Percentiles rank a stretch among this genome's conserved stretches.
These are phyloP conservation scores for Oedothorax gibbosus DNA, from an alignment of 1,140 invertebrate species.

Conservation along the genomic window DNA sequence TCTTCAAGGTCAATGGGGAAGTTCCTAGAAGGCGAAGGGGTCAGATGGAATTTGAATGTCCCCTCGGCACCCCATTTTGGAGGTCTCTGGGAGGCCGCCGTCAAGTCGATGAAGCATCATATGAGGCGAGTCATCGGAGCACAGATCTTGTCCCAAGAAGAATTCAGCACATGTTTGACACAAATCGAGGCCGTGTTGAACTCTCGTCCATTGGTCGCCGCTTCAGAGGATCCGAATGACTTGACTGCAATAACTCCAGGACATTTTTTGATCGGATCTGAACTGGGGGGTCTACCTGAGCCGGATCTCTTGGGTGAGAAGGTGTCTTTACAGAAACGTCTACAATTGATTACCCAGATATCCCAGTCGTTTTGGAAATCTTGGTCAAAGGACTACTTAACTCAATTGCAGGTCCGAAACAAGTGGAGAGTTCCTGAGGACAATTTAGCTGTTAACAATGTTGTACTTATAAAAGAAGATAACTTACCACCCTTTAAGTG, in stretches of 20 bases:
- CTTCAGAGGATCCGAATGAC: slow-evolving; percentile 47
- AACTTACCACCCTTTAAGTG: not conserved
- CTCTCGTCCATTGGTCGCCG: slow-evolving; percentile 14
- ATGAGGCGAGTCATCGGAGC: slow-evolving; percentile 63
- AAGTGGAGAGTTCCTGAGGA: not conserved
- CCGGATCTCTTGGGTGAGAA: not conserved
- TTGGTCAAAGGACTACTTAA: not conserved
- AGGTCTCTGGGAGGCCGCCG: slow-evolving; percentile 50
- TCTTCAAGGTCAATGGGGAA: too few relatives aligned
- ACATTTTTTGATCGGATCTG: not conserved
- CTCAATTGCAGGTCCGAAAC: not conserved
- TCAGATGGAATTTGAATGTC: slow-evolving; percentile 67
- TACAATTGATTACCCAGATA: not conserved
- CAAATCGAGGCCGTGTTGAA: slow-evolving; percentile 45
- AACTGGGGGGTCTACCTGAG: not conserved
- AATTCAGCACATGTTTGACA: slow-evolving; percentile 26
- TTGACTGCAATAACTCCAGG: not conserved
- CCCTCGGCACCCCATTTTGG: slow-evolving; percentile 67
- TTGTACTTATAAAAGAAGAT: not conserved
- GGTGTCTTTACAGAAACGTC: not conserved
- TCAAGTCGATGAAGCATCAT: slow-evolving; percentile 65
- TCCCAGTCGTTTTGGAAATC: not conserved
- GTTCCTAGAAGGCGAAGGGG: slow-evolving; percentile 26
- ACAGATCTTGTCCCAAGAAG: slow-evolving; percentile 16
- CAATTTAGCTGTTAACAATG: not conserved